Evolutionary conservation across 2,113 vertebrate species (phyloP).

Genomic region (Alectura lathami): DNA sequence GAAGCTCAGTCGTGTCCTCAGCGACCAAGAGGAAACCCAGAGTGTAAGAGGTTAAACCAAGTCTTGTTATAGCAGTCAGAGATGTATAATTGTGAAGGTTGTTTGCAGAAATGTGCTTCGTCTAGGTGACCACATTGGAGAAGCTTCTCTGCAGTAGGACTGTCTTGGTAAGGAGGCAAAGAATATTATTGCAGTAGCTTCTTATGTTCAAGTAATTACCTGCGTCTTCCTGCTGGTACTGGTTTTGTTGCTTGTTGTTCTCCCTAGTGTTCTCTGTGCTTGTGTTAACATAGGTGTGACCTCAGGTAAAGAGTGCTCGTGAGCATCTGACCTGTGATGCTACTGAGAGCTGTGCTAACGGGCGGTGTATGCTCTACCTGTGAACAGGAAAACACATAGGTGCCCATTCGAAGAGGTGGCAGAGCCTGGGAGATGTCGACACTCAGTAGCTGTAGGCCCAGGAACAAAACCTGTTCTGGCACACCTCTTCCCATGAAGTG

Average conservation of each 20-base stretch:
- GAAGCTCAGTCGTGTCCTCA: background rate
- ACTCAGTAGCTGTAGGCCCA: background rate
- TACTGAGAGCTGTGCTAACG: background rate
- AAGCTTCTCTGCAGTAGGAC: background rate
- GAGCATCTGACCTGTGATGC: background rate
- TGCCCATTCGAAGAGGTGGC: background rate
- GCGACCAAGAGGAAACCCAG: background rate
- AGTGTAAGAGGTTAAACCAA: background rate
- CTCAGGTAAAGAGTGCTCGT: background rate
- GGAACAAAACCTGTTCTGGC: background rate
- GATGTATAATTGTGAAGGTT: background rate
- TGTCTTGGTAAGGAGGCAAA: background rate
- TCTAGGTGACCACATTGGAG: background rate
- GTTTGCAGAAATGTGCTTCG: background rate
- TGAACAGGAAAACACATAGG: background rate
- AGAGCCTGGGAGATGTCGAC: background rate
- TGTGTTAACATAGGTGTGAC: background rate
- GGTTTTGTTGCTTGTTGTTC: background rate
- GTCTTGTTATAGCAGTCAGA: background rate
- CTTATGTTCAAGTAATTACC: background rate
- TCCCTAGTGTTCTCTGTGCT: background rate
- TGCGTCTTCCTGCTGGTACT: background rate
- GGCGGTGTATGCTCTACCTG: background rate
- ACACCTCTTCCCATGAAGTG: accelerated
- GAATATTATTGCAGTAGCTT: background rate